Percentiles rank a stretch among this genome's conserved stretches.
Conservation (phyloP, 2,113 vertebrate species). For the Epinephelus moara region DNA sequence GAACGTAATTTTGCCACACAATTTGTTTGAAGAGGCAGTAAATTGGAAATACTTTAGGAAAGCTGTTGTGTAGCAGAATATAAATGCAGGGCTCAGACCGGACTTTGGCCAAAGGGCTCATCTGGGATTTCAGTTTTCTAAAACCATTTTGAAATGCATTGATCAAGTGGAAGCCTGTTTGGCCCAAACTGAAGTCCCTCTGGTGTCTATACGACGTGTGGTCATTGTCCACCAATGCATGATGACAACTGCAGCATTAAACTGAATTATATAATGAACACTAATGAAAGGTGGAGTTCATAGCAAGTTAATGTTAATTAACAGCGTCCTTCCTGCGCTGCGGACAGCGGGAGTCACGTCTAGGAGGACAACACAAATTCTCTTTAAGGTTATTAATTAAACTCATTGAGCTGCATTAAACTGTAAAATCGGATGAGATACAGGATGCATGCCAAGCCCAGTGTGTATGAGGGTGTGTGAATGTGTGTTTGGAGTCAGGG, state of each 20-base stretch:
- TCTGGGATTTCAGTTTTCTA: neutral
- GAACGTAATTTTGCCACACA: neutral
- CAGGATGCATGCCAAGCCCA: neutral
- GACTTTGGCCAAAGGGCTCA: neutral
- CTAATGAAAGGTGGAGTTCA: conserved; percentile 56
- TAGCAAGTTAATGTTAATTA: conserved; percentile 48
- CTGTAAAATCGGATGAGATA: conserved; percentile 12
- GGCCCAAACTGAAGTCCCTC: neutral
- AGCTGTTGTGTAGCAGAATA: conserved; percentile 11
- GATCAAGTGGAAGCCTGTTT: neutral
- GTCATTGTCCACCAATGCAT: neutral
- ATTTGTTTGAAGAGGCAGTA: neutral
- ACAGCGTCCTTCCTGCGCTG: conserved; percentile 48
- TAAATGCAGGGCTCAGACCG: conserved; percentile 3
- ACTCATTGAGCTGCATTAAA: conserved; percentile 26
- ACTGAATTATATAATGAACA: conserved; percentile 25
- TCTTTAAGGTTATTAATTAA: conserved; percentile 59
- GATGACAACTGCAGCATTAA: conserved; percentile 18
- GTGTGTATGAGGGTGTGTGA: neutral
- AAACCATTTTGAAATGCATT: conserved; percentile 13
- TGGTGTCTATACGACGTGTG: conserved; percentile 1
- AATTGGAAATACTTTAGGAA: neutral
- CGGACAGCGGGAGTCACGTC: neutral
- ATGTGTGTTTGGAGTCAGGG: neutral
- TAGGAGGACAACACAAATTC: conserved; percentile 35